Percentiles rank a stretch among this genome's conserved stretches.
phyloP scores from a whole-genome alignment of 2,888 invertebrate species.

The Epinotia bilunana region DNA sequence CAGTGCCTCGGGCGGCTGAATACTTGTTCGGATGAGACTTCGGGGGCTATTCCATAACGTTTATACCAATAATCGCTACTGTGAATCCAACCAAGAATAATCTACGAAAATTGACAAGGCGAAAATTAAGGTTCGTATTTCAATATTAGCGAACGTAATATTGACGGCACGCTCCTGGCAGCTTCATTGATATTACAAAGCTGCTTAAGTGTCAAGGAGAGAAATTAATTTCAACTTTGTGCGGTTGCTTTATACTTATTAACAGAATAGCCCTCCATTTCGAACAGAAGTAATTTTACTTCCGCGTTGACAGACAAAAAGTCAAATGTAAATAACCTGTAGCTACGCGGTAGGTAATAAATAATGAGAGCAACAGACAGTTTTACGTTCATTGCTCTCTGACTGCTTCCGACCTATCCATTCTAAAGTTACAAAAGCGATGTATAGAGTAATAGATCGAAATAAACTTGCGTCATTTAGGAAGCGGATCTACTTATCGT shows the following conservation, averaged over 20 bases:
- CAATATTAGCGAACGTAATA: slow-evolving; percentile 29
- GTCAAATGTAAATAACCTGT: slow-evolving; percentile 84
- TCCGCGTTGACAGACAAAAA: slow-evolving; percentile 77
- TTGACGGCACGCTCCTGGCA: slow-evolving; percentile 1
- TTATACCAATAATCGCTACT: slow-evolving; percentile 44
- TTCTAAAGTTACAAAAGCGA: slow-evolving; percentile 50
- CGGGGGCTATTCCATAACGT: slow-evolving; percentile 62
- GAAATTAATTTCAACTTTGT: slow-evolving; percentile 20
- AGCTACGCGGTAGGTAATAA: slow-evolving; percentile 62
- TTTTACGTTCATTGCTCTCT: slow-evolving; percentile 52
- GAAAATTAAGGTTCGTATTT: slow-evolving; percentile 36
- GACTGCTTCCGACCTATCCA: slow-evolving; percentile 47
- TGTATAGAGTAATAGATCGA: slow-evolving; percentile 57
- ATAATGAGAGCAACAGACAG: slow-evolving; percentile 53
- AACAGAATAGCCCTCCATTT: slow-evolving; percentile 63
- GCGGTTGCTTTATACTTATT: slow-evolving; percentile 26
- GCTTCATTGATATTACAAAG: slow-evolving; percentile 17
- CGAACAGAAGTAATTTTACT: slow-evolving; percentile 75
- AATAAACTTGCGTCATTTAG: slow-evolving; percentile 57
- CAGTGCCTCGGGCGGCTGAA: slow-evolving; percentile 71
- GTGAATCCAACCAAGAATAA: slow-evolving; percentile 44
- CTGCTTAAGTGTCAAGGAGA: background rate
- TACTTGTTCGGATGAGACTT: slow-evolving; percentile 62
- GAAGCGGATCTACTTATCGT: slow-evolving; percentile 76
- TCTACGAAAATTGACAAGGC: slow-evolving; percentile 44